These are phyloP conservation scores for Rhamnusium bicolor DNA, from an alignment of 2,888 invertebrate genomes.

Conservation along the genomic window DNA sequence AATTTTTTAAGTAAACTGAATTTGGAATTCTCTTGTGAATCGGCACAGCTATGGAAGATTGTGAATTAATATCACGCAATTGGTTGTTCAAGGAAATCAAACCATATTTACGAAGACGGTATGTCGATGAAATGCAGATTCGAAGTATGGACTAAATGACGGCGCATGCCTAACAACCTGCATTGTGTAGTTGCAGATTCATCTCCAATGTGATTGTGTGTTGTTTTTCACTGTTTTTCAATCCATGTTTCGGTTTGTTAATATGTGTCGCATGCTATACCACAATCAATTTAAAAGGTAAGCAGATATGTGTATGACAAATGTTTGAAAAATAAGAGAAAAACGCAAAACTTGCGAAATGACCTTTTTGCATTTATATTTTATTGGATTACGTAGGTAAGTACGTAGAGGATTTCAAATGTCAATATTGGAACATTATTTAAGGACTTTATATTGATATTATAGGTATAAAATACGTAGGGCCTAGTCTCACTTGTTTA, in stretches of 20 bases:
- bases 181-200: conserved; percentile 53
- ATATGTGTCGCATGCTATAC: background rate
- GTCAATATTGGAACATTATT: background rate
- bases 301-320: conserved; percentile 6
- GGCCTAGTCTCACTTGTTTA: background rate
- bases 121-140: conserved; percentile 15
- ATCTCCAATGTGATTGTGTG: conserved; percentile 50
- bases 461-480: background rate
- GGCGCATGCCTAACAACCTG: conserved; percentile 22
- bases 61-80: conserved; percentile 10
- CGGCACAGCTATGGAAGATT: no score
- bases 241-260: background rate
- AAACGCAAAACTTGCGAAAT: background rate
- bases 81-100: conserved; percentile 2
- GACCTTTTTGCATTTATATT: background rate
- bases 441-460: background rate
- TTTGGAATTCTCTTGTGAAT: background rate
- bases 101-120: background rate
- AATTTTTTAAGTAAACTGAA: background rate
- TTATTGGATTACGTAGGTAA: background rate
- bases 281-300: background rate
- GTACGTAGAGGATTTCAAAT: background rate
- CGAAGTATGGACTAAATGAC: conserved; percentile 4
- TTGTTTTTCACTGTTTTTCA: conserved; percentile 14
- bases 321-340: background rate